phyloP scores from a whole-genome alignment of 2,797 vertebrate species.

The Poeciliopsis infans region DNA sequence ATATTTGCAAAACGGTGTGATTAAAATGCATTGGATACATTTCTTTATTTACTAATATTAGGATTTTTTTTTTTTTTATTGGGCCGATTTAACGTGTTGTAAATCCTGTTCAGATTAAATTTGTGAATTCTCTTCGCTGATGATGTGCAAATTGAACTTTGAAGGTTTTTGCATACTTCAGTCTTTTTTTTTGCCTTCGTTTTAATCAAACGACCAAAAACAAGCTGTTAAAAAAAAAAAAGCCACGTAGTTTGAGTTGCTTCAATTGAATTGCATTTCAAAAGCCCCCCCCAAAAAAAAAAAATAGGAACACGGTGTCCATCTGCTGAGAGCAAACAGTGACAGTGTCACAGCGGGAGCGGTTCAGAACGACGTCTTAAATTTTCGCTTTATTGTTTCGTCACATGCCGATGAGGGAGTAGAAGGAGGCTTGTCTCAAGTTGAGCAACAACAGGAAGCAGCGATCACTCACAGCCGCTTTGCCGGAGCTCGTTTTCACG shows the following conservation, averaged over 20 bases:
- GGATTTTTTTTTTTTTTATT: background rate
- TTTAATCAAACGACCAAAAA: background rate
- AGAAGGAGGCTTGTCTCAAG: slow-evolving; percentile 70
- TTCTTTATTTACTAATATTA: background rate
- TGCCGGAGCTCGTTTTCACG: slow-evolving; percentile 64
- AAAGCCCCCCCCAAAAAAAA: background rate
- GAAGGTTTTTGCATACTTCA: background rate
- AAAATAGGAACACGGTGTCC: background rate
- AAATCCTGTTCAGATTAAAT: background rate
- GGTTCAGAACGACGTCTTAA: background rate
- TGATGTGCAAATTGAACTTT: background rate
- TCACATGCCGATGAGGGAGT: slow-evolving; percentile 54
- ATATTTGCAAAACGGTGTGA: slow-evolving; percentile 8
- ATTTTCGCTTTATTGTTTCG: slow-evolving; percentile 38
- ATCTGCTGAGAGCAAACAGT: background rate
- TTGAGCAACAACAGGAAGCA: slow-evolving; percentile 80
- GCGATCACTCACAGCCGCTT: slow-evolving; percentile 71
- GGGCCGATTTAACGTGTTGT: background rate
- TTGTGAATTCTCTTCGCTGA: background rate
- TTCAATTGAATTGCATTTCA: background rate
- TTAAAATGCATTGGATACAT: background rate
- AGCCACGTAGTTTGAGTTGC: background rate
- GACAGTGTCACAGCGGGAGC: background rate
- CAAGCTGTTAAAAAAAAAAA: background rate
- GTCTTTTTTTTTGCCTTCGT: background rate